Evolutionary conservation across 2,113 vertebrate genomes (phyloP).

Genomic region (Perccottus glenii): DNA sequence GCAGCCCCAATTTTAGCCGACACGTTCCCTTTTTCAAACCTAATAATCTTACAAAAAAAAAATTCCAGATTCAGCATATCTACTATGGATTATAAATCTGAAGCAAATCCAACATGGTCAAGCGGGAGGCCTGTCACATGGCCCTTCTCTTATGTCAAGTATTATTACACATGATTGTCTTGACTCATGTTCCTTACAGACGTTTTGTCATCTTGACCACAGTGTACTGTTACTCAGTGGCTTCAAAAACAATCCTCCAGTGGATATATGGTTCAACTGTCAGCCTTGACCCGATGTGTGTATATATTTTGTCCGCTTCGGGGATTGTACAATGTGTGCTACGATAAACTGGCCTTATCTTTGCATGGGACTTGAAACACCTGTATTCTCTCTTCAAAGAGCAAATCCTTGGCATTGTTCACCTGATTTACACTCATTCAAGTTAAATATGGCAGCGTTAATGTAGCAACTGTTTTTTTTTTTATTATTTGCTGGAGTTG

Average conservation of each 20-base stretch:
- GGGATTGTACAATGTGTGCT: constrained; percentile 60
- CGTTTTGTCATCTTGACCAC: not conserved
- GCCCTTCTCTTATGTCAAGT: not conserved
- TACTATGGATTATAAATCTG: too few relatives aligned
- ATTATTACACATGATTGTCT: not conserved
- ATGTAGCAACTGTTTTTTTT: constrained; percentile 40
- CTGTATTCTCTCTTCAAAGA: constrained; percentile 74
- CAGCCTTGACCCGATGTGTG: constrained; percentile 72
- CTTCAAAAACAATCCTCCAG: constrained; percentile 20
- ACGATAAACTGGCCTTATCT: constrained; percentile 55
- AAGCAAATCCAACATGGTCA: not conserved
- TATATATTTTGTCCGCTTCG: constrained; percentile 25
- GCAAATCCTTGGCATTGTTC: constrained; percentile 41
- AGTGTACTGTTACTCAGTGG: not conserved
- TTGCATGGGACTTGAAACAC: constrained; percentile 83
- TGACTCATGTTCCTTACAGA: constrained; percentile 21
- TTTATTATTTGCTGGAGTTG: not conserved
- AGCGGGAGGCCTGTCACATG: not conserved
- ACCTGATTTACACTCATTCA: constrained; percentile 30
- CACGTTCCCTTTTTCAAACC: too few relatives aligned
- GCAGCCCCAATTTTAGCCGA: too few relatives aligned
- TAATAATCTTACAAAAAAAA: too few relatives aligned
- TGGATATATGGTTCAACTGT: constrained; percentile 32
- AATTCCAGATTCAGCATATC: too few relatives aligned
- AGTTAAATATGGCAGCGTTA: constrained; percentile 38